Conservation (phyloP, 1,140 invertebrate species). For the Diploscapter pachys region DNA sequence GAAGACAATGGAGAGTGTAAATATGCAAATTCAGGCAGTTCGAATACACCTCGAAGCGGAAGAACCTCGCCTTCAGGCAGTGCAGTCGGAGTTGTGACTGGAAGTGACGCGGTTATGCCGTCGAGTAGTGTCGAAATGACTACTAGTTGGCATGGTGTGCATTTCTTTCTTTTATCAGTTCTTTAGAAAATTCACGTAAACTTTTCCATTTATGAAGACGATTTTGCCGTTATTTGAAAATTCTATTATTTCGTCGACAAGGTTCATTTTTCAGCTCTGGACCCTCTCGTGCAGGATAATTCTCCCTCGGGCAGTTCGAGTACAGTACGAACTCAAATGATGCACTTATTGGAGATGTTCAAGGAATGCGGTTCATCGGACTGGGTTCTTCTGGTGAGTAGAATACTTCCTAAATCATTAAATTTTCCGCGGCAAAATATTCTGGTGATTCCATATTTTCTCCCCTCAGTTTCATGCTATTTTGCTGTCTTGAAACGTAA, state of each 20-base stretch:
- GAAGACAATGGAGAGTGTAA: no score
- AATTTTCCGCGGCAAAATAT: background rate
- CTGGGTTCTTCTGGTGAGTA: conserved; percentile 28
- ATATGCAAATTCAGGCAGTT: no score
- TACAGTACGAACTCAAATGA: conserved; percentile 9
- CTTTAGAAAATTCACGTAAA: conserved; percentile 3
- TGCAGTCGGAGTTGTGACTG: no score
- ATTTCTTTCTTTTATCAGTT: no score
- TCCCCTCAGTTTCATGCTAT: no score
- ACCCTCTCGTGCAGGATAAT: background rate
- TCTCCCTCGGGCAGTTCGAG: conserved; percentile 8
- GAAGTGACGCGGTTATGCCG: no score
- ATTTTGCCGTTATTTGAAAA: background rate
- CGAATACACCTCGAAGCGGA: no score
- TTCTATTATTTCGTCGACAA: conserved; percentile 12
- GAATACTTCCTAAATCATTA: background rate
- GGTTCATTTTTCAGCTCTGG: conserved; percentile 9
- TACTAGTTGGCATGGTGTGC: no score
- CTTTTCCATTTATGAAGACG: conserved; percentile 2
- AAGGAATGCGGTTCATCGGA: conserved; percentile 22
- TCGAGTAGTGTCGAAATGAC: no score
- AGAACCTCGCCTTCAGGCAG: no score
- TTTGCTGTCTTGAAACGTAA: no score
- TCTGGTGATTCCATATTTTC: no score
- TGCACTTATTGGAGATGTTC: conserved; percentile 16